phyloP scores from a whole-genome alignment of 2,797 vertebrate genomes.

The Acanthurus lineatus region DNA sequence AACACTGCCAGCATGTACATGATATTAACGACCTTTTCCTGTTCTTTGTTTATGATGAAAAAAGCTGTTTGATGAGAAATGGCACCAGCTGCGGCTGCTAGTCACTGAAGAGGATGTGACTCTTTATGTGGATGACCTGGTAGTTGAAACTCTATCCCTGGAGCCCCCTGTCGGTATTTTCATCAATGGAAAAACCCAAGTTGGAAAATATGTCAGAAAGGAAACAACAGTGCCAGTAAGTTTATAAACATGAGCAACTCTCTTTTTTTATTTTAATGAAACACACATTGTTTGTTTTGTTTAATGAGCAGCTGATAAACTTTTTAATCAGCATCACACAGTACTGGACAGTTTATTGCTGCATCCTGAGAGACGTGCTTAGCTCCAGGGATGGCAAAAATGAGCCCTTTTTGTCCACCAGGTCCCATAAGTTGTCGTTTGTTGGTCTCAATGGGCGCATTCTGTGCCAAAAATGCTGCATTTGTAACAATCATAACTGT shows the following conservation, averaged over 20 bases:
- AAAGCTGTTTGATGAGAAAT: constrained; percentile 94
- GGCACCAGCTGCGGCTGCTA: constrained; percentile 96
- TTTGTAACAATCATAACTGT: constrained; percentile 62
- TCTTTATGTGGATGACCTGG: constrained; percentile 93
- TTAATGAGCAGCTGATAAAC: constrained; percentile 44
- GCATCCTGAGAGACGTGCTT: constrained; percentile 51
- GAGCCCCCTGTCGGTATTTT: constrained; percentile 94
- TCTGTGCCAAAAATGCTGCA: constrained; percentile 39
- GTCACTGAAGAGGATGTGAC: constrained; percentile 94
- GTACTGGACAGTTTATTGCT: constrained; percentile 48
- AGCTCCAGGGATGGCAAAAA: constrained; percentile 49
- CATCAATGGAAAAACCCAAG: constrained; percentile 95
- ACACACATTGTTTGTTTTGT: constrained; percentile 23
- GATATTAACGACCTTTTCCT: constrained; percentile 28
- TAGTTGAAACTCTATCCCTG: constrained; percentile 89
- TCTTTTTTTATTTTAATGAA: constrained; percentile 23
- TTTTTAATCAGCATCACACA: constrained; percentile 48
- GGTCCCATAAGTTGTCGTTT: constrained; percentile 58
- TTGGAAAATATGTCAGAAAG: constrained; percentile 96
- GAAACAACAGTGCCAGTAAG: constrained; percentile 96
- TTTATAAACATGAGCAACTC: constrained; percentile 35
- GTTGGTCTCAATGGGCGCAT: constrained; percentile 61
- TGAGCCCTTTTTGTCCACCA: constrained; percentile 27
- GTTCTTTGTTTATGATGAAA: constrained; percentile 65
- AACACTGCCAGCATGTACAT: background rate